Evolutionary conservation across 2,888 invertebrate species (phyloP), one percentile per base, ranked within the genome.

Genomic region (Dicranocentrus wangi): DNA sequence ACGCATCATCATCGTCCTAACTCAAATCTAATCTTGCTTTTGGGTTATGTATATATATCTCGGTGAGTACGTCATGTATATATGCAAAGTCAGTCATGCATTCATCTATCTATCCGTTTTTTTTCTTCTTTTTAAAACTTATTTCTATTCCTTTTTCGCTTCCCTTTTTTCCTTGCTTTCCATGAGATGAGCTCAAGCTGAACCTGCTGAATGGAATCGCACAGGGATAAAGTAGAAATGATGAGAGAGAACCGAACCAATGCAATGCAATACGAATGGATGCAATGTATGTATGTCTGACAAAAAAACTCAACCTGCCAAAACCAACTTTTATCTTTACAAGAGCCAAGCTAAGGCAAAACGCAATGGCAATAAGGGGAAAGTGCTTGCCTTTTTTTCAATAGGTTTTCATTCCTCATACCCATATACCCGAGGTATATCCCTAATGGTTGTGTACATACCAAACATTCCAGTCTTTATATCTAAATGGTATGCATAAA

Each of bases 11-110:
- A n/a, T n/a, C n/a, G n/a, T n/a, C n/a, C n/a, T n/a, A n/a, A n/a
- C n/a, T n/a, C 55, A 55, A 7, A 25, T 55, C 55, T 55, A 47
- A 47, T 47, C 47, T 47, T 25, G 51, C 8, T n/a, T n/a, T n/a
- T n/a, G n/a, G n/a, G n/a, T n/a, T n/a, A 7, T 32, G 32, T 32
- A 32, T 3, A 32, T 32, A 32, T 32, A 32, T 32, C 32, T 51
- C 13, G 2, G 55, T 61, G 32, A 63, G 19, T 42, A 19, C 63
- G 2, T 25, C n/a, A 47, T n/a, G 15, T n/a, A 76, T 76, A 39
- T 61, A 76, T 58, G 76, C 61, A 39, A 76, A 60, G 47, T 61
- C 76, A 69, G 76, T 76, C 68, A 76, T 69, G 76, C 76, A 76
- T 76, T 51, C 61, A 69, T 75, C 75, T 58, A 65, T 73, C 63